Conservation (phyloP, 1,140 invertebrate genomes). For the Drosophila ficusphila region DNA sequence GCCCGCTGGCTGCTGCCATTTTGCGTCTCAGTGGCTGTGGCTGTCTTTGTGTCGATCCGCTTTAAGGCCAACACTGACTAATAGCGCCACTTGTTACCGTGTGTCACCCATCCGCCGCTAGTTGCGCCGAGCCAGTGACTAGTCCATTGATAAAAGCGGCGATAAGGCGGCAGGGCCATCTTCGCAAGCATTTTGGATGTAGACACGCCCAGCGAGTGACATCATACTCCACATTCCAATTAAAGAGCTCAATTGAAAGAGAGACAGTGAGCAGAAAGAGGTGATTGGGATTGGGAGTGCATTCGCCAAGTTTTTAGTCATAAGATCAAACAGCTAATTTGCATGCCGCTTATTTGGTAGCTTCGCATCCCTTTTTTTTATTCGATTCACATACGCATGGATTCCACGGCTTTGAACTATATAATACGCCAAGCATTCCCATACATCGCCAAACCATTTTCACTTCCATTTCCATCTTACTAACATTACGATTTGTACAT, state of each 20-base stretch:
- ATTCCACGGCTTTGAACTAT: constrained; percentile 9
- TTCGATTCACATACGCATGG: not conserved
- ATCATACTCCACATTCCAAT: constrained; percentile 56
- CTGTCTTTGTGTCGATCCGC: constrained; percentile 4
- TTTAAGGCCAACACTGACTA: constrained; percentile 42
- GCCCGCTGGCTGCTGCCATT: constrained; percentile 13
- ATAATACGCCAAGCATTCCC: constrained; percentile 16
- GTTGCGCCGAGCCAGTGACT: constrained; percentile 10
- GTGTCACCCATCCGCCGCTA: constrained; percentile 53
- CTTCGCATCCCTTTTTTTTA: not conserved
- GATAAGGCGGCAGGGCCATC: constrained; percentile 47
- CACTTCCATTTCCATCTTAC: constrained; percentile 71
- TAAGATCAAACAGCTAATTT: constrained; percentile 20
- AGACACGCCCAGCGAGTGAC: constrained; percentile 56
- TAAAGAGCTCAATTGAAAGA: constrained; percentile 58
- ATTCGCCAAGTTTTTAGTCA: constrained; percentile 15
- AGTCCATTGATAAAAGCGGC: constrained; percentile 56
- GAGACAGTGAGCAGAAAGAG: not conserved
- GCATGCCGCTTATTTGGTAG: constrained; percentile 24
- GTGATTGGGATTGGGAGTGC: not conserved
- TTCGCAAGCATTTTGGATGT: constrained; percentile 19
- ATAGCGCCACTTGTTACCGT: constrained; percentile 70
- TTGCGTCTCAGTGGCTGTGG: too few species aligned
- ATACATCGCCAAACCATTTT: constrained; percentile 15
- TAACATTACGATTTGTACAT: constrained; percentile 78